Evolutionary conservation across 2,888 invertebrate species (phyloP).

Genomic region (Altica lythri): DNA sequence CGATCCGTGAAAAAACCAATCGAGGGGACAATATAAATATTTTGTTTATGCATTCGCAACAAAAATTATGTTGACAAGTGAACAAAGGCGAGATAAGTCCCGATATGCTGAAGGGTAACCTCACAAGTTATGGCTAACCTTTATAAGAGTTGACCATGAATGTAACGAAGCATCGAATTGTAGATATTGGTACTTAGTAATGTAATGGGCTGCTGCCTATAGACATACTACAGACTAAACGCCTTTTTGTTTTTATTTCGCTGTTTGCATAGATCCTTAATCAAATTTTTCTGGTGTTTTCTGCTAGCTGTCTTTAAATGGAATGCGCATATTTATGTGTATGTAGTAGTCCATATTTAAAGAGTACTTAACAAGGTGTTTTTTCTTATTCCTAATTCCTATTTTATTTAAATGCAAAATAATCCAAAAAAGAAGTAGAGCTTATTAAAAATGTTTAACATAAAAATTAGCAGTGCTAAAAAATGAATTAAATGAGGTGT

Average conservation of each 20-base stretch:
- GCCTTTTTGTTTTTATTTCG: conserved; percentile 54
- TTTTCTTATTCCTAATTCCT: too few relatives aligned
- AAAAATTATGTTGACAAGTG: conserved; percentile 61
- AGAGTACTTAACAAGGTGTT: too few relatives aligned
- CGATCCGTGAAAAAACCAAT: conserved; percentile 53
- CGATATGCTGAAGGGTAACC: conserved; percentile 58
- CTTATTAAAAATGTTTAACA: too few relatives aligned
- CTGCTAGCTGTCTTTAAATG: conserved; percentile 55
- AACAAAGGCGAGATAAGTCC: conserved; percentile 59
- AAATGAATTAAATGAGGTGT: too few relatives aligned
- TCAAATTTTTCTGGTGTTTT: conserved; percentile 58
- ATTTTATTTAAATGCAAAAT: too few relatives aligned
- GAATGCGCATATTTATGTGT: conserved; percentile 53
- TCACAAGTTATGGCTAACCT: conserved; percentile 59
- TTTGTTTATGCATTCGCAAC: conserved; percentile 60
- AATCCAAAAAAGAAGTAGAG: too few relatives aligned
- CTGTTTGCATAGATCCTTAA: conserved; percentile 57
- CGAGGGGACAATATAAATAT: conserved; percentile 60
- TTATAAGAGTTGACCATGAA: conserved; percentile 49
- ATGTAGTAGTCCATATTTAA: conserved; percentile 49
- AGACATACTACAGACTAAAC: conserved; percentile 57
- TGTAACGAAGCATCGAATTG: conserved; percentile 30
- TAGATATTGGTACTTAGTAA: conserved; percentile 20
- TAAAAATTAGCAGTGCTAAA: too few relatives aligned
- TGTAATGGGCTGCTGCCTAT: conserved; percentile 50